Percentiles rank a stretch among this genome's conserved stretches.
Evolutionary conservation across 2,888 invertebrate genomes (phyloP).

Genomic region (Cyrtodaria siliqua): DNA sequence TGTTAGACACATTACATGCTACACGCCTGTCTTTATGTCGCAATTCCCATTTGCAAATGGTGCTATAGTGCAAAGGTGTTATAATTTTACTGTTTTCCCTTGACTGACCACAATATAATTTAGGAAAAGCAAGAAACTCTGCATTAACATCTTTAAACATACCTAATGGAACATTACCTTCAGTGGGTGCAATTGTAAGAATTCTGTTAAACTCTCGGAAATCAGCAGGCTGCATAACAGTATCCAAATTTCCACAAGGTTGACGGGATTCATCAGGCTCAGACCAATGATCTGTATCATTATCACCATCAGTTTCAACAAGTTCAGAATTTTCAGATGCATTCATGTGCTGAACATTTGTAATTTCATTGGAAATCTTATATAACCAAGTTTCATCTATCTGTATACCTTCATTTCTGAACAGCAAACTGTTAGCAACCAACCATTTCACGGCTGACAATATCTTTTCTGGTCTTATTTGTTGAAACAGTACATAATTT

Average conservation of each 20-base stretch:
- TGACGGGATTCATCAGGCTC: conserved; percentile 9
- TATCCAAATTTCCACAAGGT: conserved; percentile 49
- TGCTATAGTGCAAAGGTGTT: conserved; percentile 52
- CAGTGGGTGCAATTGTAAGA: conserved; percentile 58
- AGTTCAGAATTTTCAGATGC: too few species aligned
- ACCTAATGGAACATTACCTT: conserved; percentile 57
- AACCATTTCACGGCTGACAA: too few species aligned
- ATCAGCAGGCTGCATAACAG: conserved; percentile 49
- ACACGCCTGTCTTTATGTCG: conserved; percentile 39
- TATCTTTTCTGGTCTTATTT: too few species aligned
- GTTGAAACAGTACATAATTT: too few species aligned
- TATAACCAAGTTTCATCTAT: too few species aligned
- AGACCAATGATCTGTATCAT: conserved; percentile 39
- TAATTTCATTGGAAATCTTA: too few species aligned
- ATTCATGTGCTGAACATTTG: too few species aligned
- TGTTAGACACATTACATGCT: conserved; percentile 34
- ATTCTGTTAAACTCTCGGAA: conserved; percentile 24
- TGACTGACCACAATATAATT: conserved; percentile 58
- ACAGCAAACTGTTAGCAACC: too few species aligned
- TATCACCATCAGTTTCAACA: too few species aligned
- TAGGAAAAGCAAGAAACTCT: conserved; percentile 52
- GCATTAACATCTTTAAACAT: conserved; percentile 54
- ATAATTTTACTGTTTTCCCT: conserved; percentile 24
- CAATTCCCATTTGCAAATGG: conserved; percentile 45
- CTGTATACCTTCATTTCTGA: too few species aligned